Evolutionary conservation across 2,888 invertebrate species (phyloP), one percentile per base, ranked within the genome.

Genomic region (Physocephala rufipes): DNA sequence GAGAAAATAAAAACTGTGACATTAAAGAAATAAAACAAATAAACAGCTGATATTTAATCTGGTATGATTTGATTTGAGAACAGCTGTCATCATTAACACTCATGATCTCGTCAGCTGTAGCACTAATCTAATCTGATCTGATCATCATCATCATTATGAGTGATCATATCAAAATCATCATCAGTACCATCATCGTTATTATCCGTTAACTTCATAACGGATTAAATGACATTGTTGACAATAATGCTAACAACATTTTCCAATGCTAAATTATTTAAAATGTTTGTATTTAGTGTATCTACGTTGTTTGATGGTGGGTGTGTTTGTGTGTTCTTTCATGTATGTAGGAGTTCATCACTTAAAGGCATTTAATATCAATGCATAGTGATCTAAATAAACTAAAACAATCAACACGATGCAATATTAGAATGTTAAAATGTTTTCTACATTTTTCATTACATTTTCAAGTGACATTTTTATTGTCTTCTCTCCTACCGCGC

Each of bases 391-490:
- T 28, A 28, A 58, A 43, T 66, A 21, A 21, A 16, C 62, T n/a
- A 47, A 58, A 67, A 59, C 58, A 19, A 49, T 16, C 21, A 49
- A 63, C 9, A 36, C 36, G 36, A 36, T 36, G 36, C 36, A 7
- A 36, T 36, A 9, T 36, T n/a, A n/a, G n/a, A n/a, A 36, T 9
- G 36, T 36, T 36, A 36, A 9, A 36, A 36, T 9, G 4, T 36
- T 36, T 36, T n/a, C n/a, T n/a, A n/a, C 4, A 36, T 9, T 36
- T 36, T 36, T 36, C 9, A 36, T 64, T 43, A 55, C 53, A 43
- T 45, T 64, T 64, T 70, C 67, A 67, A 47, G 63, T 67, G 67
- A 64, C 71, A 24, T 63, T 64, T 68, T 24, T 28, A 15, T 3
- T 26, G 3, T 19, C 24, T n/a, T 16, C 43, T 26, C 45, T 47